Evolutionary conservation across 1,140 invertebrate species (phyloP), one percentile per base, ranked within the genome.

Genomic region (Muscidifurax raptorellus): DNA sequence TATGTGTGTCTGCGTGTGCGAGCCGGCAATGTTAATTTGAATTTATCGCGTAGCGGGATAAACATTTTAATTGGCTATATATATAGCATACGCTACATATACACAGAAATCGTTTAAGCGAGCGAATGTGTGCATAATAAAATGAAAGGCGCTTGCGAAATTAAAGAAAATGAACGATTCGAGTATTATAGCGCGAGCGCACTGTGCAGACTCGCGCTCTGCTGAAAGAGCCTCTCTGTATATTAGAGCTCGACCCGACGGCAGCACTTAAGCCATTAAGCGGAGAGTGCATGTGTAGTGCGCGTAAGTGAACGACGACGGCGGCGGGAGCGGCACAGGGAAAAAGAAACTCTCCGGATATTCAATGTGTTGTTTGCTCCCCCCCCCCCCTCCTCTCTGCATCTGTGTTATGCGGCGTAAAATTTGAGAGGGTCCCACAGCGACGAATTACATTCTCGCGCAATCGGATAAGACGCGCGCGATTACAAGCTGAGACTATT

Each of bases 131-230:
- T 69, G 13, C 30, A 5, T 36, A 78, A 78, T 78, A 78, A 77
- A 77, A 77, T 78, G 18, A 71, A 79, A 78, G 9, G 36, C 72
- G n/a, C 82, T 84, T 79, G 76, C 78, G 44, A 76, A 84, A 84
- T 72, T 79, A 78, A 79, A 71, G n/a, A 52, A 72, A 88, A 87
- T 87, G 85, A 85, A 86, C 83, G 83, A 86, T 88, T 85, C 77
- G 78, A n/a, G n/a, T n/a, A n/a, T n/a, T n/a, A n/a, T n/a, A n/a
- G n/a, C n/a, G n/a, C n/a, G n/a, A 79, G 27, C 74, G 18, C 52
- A 28, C 32, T 32, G 40, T n/a, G n/a, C n/a, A n/a, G n/a, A n/a
- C n/a, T n/a, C n/a, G n/a, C n/a, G n/a, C n/a, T n/a, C n/a, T n/a
- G 52, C 13, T 36, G 44, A 28, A 59, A 72, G 28, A 59, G 52